phyloP scores from a whole-genome alignment of 2,888 invertebrate genomes.

The Eulithis prunata region DNA sequence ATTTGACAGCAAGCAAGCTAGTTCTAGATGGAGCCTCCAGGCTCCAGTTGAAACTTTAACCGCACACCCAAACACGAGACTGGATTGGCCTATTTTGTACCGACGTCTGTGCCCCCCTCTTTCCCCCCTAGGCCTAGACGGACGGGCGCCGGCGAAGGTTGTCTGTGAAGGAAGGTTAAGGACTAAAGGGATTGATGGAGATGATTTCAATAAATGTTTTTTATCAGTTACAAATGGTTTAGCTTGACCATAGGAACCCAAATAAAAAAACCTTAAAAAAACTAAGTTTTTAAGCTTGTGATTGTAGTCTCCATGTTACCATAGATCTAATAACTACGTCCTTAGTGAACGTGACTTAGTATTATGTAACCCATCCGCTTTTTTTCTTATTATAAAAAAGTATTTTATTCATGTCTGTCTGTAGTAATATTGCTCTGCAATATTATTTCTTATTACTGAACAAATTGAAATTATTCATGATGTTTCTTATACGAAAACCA shows the following conservation, averaged over 20 bases:
- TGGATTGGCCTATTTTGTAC: conserved; percentile 39
- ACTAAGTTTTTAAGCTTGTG: no score
- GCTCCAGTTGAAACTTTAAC: conserved; percentile 23
- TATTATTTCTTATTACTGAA: no score
- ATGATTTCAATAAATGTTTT: conserved; percentile 44
- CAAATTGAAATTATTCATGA: no score
- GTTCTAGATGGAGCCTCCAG: background rate
- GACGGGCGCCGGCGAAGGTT: conserved; percentile 70
- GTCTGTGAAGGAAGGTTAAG: conserved; percentile 69
- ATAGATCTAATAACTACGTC: no score
- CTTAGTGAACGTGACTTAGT: no score
- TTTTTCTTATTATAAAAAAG: no score
- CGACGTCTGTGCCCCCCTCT: conserved; percentile 38
- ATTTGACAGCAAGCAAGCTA: background rate
- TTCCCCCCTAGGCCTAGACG: conserved; percentile 50
- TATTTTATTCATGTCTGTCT: no score
- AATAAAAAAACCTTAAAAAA: background rate
- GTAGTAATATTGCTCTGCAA: no score
- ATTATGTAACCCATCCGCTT: no score
- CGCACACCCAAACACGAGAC: conserved; percentile 54
- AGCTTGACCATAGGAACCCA: background rate
- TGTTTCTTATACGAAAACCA: no score
- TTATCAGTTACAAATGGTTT: conserved; percentile 20
- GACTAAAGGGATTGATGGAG: conserved; percentile 57
- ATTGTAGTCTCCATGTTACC: no score